Conservation (phyloP, 2,797 vertebrate genomes). For the Pseudochaenichthys georgianus region DNA sequence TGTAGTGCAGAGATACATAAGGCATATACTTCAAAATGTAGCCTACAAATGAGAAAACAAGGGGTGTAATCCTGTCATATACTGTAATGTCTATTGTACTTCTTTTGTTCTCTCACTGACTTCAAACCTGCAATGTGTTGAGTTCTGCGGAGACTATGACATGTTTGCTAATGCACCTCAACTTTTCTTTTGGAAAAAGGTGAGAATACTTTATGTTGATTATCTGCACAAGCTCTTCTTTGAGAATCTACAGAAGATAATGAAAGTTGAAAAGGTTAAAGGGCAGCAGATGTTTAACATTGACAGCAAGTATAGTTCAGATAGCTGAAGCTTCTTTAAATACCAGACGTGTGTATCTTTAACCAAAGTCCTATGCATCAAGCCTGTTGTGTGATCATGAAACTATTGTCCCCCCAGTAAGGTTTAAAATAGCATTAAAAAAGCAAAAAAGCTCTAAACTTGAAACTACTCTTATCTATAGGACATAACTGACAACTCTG, state of each 20-base stretch:
- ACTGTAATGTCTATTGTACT: not conserved
- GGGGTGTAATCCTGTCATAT: not conserved
- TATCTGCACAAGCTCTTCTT: not conserved
- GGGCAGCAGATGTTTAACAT: not conserved
- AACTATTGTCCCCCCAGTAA: too few relatives aligned
- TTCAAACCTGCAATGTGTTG: not conserved
- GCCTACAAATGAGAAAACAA: not conserved
- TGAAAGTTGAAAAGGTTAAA: slow-evolving; percentile 2
- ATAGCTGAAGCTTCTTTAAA: not conserved
- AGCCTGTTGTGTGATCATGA: not conserved
- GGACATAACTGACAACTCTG: not conserved
- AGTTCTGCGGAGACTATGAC: not conserved
- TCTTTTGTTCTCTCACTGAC: not conserved
- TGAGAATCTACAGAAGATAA: not conserved
- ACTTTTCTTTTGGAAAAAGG: not conserved
- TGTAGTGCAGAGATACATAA: not conserved
- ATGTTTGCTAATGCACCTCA: not conserved
- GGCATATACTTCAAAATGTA: not conserved
- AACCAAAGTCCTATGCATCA: not conserved
- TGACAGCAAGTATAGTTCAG: not conserved
- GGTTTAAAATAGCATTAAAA: too few relatives aligned
- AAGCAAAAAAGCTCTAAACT: too few relatives aligned
- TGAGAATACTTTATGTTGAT: not conserved
- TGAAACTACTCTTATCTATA: not conserved
- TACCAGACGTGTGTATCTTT: not conserved